These are phyloP conservation scores for Tringa solitaria DNA, from an alignment of 2,113 vertebrate species.

Conservation along the genomic window DNA sequence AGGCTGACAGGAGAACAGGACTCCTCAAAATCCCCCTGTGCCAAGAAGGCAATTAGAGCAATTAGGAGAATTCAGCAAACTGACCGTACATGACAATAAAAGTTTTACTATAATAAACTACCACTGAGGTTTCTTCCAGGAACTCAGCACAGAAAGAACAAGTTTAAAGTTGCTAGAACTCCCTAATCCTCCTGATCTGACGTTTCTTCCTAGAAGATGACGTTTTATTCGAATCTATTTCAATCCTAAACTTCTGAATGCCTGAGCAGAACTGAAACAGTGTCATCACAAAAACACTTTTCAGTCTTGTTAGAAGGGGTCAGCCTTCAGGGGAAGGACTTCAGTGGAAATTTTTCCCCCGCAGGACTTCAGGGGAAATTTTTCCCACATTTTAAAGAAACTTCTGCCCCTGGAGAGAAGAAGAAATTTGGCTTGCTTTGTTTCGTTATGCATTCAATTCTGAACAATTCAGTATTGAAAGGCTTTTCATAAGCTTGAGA, in stretches of 20 bases:
- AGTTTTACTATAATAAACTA: not conserved
- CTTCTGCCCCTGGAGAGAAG: not conserved
- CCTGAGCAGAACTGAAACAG: not conserved
- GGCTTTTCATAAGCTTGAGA: not conserved
- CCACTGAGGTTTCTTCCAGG: not conserved
- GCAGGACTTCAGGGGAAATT: not conserved
- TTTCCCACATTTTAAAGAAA: not conserved
- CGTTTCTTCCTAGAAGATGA: not conserved
- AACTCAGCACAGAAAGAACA: not conserved
- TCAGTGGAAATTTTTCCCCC: not conserved
- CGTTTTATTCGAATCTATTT: not conserved
- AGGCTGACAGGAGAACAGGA: not conserved
- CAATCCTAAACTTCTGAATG: not conserved
- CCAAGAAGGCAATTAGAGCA: not conserved
- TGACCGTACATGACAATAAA: rapidly evolving
- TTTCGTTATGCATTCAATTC: not conserved
- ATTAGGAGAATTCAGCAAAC: not conserved
- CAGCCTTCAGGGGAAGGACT: not conserved
- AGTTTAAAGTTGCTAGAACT: not conserved
- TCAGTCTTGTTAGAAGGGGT: not conserved
- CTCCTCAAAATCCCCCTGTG: not conserved
- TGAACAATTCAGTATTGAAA: not conserved
- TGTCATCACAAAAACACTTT: not conserved
- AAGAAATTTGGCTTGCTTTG: not conserved
- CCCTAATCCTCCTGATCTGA: not conserved